These are phyloP conservation scores for Stenchaetothrips biformis DNA, from an alignment of 2,888 invertebrate species.

Conservation along the genomic window DNA sequence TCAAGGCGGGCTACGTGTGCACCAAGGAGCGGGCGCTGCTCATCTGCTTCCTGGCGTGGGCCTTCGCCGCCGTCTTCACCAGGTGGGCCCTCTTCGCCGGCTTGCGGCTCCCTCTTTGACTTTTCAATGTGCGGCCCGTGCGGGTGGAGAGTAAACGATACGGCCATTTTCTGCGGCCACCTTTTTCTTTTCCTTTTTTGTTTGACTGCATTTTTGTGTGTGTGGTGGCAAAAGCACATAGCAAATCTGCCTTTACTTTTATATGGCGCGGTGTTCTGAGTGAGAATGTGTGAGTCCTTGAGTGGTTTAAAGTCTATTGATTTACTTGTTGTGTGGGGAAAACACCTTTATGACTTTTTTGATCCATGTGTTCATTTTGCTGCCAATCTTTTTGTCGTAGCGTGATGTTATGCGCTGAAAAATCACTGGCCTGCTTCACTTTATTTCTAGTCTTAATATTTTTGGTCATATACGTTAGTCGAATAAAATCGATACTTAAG, in stretches of 20 bases:
- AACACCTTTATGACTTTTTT: neutral
- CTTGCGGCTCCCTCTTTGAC: constrained; percentile 29
- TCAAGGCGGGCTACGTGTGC: constrained; percentile 84
- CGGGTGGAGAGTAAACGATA: too few relatives aligned
- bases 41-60: constrained; percentile 79
- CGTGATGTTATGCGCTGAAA: neutral
- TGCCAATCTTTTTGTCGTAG: neutral
- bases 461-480: too few relatives aligned
- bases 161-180: too few relatives aligned
- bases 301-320: neutral
- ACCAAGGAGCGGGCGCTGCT: constrained; percentile 78
- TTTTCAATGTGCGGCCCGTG: neutral
- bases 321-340: neutral
- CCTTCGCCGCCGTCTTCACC: constrained; percentile 76
- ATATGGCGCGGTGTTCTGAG: neutral
- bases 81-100: constrained; percentile 58
- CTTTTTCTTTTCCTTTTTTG: constrained; percentile 34
- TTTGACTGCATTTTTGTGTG: constrained; percentile 40
- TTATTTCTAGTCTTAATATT: too few relatives aligned
- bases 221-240: constrained; percentile 18
- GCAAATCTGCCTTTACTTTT: constrained; percentile 10
- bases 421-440: too few relatives aligned
- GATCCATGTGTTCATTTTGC: constrained; percentile 13
- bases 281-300: neutral
- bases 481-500: too few relatives aligned